Evolutionary conservation across 2,888 invertebrate species (phyloP).

Genomic region (Tipula lateralis): DNA sequence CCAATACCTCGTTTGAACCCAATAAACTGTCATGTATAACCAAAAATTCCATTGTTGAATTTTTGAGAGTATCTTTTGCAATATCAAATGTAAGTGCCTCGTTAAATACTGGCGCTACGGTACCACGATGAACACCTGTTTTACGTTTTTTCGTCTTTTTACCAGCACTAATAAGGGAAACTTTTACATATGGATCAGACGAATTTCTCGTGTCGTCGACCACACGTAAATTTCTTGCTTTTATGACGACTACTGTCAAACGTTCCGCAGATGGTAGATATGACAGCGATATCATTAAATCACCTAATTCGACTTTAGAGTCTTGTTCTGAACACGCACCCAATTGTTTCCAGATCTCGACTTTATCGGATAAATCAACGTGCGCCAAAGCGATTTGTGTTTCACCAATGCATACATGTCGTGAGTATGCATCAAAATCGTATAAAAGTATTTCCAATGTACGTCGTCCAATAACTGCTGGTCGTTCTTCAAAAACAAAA

Average conservation of each 20-base stretch:
- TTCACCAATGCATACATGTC: constrained; percentile 62
- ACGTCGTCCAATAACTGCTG: constrained; percentile 51
- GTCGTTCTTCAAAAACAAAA: constrained; percentile 61
- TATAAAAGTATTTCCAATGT: constrained; percentile 59
- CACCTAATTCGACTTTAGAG: constrained; percentile 76
- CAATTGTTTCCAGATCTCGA: constrained; percentile 55
- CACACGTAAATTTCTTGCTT: constrained; percentile 84
- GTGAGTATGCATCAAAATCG: constrained; percentile 61
- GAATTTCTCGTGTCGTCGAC: constrained; percentile 89
- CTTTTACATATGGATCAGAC: constrained; percentile 93
- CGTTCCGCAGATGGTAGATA: constrained; percentile 88
- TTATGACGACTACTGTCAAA: constrained; percentile 84
- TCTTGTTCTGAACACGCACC: constrained; percentile 53
- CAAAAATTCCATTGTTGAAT: constrained; percentile 55
- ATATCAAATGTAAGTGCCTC: constrained; percentile 92
- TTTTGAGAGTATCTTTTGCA: constrained; percentile 58
- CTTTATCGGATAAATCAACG: constrained; percentile 55
- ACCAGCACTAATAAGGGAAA: constrained; percentile 79
- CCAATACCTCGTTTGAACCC: constrained; percentile 55
- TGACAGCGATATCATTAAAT: constrained; percentile 85
- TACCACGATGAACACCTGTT: constrained; percentile 83
- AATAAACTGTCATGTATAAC: constrained; percentile 59
- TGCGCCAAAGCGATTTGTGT: constrained; percentile 54
- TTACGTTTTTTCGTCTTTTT: constrained; percentile 91
- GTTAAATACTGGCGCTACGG: constrained; percentile 84